Conservation (phyloP, 2,888 invertebrate genomes). For the Athalia rosae region DNA sequence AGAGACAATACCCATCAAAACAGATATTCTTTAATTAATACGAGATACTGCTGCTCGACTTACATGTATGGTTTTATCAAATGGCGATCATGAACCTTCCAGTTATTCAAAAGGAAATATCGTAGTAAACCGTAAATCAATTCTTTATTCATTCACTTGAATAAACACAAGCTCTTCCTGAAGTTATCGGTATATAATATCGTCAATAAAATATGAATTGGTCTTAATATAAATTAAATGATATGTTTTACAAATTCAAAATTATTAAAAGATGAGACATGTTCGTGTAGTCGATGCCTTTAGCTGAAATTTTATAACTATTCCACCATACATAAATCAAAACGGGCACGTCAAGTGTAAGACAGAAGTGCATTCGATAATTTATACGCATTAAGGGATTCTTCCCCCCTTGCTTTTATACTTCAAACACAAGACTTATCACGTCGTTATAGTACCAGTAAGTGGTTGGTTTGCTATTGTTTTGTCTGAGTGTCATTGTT, state of each 20-base stretch:
- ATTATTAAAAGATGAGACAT: no score
- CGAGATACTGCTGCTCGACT: conserved; percentile 36
- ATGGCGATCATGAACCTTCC: neutral
- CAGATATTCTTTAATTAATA: conserved; percentile 27
- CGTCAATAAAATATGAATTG: no score
- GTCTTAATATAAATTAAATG: no score
- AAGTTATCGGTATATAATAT: no score
- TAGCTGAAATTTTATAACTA: conserved; percentile 6
- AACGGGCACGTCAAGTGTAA: conserved; percentile 22
- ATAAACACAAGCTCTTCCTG: neutral
- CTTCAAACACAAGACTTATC: neutral
- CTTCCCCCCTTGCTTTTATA: neutral
- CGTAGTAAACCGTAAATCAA: neutral
- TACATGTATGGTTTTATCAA: conserved; percentile 37
- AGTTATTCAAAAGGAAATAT: no score
- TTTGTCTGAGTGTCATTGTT: conserved; percentile 51
- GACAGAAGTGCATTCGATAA: conserved; percentile 28
- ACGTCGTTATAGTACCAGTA: conserved; percentile 28
- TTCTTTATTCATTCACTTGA: neutral
- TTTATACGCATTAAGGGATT: conserved; percentile 3
- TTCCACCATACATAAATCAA: conserved; percentile 39
- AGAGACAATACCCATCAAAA: conserved; percentile 15
- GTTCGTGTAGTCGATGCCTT: no score
- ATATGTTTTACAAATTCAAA: no score
- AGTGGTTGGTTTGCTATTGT: conserved; percentile 56